Percentiles rank a stretch among this genome's conserved stretches.
Conservation (phyloP, 2,888 invertebrate species). For the Lasioglossum lativentre region DNA sequence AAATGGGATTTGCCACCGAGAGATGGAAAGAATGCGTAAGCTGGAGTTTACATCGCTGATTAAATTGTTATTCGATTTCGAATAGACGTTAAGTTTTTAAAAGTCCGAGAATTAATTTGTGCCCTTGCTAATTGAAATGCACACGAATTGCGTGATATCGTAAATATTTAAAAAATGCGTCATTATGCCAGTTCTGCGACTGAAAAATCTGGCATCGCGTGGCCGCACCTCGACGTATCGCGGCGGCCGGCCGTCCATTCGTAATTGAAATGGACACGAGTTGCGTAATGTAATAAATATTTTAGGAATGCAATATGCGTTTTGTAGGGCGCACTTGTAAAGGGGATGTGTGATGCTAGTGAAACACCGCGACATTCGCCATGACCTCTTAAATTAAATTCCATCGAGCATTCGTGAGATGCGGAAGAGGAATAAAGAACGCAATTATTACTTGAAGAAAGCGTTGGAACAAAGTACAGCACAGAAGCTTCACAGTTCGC, state of each 20-base stretch:
- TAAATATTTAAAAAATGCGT: background rate
- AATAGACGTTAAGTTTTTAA: background rate
- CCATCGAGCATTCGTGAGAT: background rate
- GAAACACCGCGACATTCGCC: background rate
- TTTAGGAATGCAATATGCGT: slow-evolving; percentile 2
- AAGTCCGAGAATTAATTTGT: background rate
- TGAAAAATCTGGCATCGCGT: background rate
- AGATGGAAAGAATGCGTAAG: too few relatives aligned
- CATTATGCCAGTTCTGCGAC: background rate
- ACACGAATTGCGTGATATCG: background rate
- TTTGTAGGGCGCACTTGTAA: background rate
- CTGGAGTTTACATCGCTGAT: too few relatives aligned
- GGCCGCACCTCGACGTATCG: background rate
- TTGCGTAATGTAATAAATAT: background rate
- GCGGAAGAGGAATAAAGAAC: background rate
- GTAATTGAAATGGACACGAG: background rate
- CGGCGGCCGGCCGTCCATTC: background rate
- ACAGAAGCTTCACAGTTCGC: background rate
- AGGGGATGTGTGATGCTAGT: background rate
- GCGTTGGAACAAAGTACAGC: background rate
- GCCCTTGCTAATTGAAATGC: background rate
- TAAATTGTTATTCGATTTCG: too few relatives aligned
- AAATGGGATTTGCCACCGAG: too few relatives aligned
- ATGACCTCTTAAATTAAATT: background rate
- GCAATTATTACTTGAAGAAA: background rate